Evolutionary conservation across 2,888 invertebrate genomes (phyloP).

Genomic region (Xanthia icteritia): DNA sequence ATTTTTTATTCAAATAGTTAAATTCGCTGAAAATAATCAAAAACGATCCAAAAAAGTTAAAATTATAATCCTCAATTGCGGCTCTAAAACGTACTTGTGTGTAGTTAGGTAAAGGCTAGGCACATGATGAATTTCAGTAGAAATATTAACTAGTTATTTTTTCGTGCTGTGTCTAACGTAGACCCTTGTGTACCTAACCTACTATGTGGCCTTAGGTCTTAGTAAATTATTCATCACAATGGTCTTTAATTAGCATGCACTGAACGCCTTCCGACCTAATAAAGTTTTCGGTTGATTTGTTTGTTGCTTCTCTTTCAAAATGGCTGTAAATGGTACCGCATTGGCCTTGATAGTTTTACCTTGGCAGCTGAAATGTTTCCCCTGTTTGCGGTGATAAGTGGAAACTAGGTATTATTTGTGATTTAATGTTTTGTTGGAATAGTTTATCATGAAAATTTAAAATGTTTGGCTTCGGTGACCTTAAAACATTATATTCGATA

Average conservation of each 20-base stretch:
- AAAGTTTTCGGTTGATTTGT: slow-evolving; percentile 63
- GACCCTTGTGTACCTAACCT: slow-evolving; percentile 4
- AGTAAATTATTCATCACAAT: slow-evolving; percentile 75
- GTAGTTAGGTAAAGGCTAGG: not conserved
- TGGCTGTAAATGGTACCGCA: slow-evolving; percentile 45
- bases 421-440: slow-evolving; percentile 14
- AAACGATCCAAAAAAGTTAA: too few relatives aligned
- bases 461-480: not conserved
- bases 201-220: slow-evolving; percentile 12
- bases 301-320: slow-evolving; percentile 39
- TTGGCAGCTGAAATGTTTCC: slow-evolving; percentile 12
- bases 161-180: not conserved
- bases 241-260: slow-evolving; percentile 73
- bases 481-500: not conserved
- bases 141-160: not conserved
- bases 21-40: too few relatives aligned
- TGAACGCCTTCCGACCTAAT: slow-evolving; percentile 58
- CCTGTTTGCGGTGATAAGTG: slow-evolving; percentile 18
- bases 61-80: too few relatives aligned
- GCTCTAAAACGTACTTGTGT: too few relatives aligned
- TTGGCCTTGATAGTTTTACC: slow-evolving; percentile 49
- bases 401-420: slow-evolving; percentile 25
- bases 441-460: not conserved
- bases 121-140: not conserved
- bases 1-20: too few relatives aligned